Percentiles rank a stretch among this genome's conserved stretches.
These are phyloP conservation scores for Gambusia yucatana DNA, from an alignment of 2,797 vertebrate genomes.

Conservation along the genomic window DNA sequence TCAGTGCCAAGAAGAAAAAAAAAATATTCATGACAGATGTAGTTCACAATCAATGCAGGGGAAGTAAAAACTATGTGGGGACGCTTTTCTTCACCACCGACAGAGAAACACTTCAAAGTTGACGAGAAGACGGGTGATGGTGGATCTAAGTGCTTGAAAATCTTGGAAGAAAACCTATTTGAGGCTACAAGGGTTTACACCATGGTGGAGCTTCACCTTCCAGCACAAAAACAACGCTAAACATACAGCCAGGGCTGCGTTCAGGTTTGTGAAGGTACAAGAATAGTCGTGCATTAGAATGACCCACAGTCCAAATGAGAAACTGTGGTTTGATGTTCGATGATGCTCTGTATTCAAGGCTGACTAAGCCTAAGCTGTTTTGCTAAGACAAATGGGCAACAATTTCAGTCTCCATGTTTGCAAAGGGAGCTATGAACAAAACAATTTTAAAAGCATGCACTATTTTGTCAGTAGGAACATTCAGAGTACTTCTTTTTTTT, in stretches of 20 bases:
- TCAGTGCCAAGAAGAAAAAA: background rate
- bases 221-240: too few relatives aligned
- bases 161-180: too few relatives aligned
- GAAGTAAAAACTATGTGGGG: too few relatives aligned
- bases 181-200: too few relatives aligned
- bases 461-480: background rate
- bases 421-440: background rate
- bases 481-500: constrained; percentile 20
- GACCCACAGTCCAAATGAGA: background rate
- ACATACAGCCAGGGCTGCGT: background rate
- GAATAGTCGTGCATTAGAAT: background rate
- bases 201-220: too few relatives aligned
- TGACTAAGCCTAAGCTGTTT: background rate
- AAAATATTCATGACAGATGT: too few relatives aligned
- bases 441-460: background rate
- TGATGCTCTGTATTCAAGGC: background rate
- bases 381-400: background rate
- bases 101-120: too few relatives aligned
- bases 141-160: too few relatives aligned
- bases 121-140: too few relatives aligned
- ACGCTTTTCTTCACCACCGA: too few relatives aligned
- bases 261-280: background rate
- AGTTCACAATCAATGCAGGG: too few relatives aligned
- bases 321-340: background rate
- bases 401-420: too few relatives aligned